Base-by-base conservation (phyloP, 1,140 invertebrate species). In the Drosophila sucinea region DNA sequence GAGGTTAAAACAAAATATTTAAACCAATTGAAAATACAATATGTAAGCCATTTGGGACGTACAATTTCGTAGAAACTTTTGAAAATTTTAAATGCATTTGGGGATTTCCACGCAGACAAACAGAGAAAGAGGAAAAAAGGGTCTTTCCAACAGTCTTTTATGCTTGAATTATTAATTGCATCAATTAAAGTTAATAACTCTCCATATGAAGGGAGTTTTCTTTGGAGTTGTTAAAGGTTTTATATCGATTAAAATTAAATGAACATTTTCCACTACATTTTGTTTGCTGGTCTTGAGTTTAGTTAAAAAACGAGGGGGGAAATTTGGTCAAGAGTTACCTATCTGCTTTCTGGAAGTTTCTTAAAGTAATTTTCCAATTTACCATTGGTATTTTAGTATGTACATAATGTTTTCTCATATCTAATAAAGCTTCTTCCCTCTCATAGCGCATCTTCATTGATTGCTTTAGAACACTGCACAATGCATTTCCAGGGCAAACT, bases 11-110 rank as follows among this genome's bases (percentile, higher is more conserved):
- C 44, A 51, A 51, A 51, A 47, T 47, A 47, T 47, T 23, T 47
- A 47, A 47, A 47, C 23, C 44, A 47, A 47, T 47, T 47, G 44
- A 47, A 47, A 47, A 25, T 47, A 55, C 40, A 47, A 25, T 47
- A 55, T 57, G 60, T 27, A 47, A 47, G 44, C 23, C 44, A 25
- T 25, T 47, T 47, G 44, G 44, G 44, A 27, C 23, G 27, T 3
- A 17, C 6, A 23, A 1, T 47, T 47, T 23, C 5, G 23, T 23
- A 6, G 17, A 25, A 47, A 23, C 6, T 47, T n/a, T 44, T 17
- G 11, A 17, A 35, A 47, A 23, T 47, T 51, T 25, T 51, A 27
- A 27, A 51, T 51, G 7, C 25, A 51, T 25, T 51, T 47, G 44
- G 44, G 44, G 25, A 47, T 47, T 25, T 51, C 8, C 23, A 51